Evolutionary conservation across 2,113 vertebrate genomes (phyloP).

Genomic region (Kobus ellipsiprymnus): DNA sequence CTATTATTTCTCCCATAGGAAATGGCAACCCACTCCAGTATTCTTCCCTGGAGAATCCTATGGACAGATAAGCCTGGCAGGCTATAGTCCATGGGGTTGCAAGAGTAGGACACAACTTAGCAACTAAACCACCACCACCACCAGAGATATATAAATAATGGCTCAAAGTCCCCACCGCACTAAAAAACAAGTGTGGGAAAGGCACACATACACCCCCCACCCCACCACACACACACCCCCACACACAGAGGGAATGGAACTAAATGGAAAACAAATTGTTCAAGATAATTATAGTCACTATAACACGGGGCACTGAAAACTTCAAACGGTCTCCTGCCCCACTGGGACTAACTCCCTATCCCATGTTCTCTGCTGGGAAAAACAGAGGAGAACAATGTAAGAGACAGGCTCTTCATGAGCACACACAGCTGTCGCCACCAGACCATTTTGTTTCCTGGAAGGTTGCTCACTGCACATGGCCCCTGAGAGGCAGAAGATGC

Average conservation of each 20-base stretch:
- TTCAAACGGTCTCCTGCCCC: background rate
- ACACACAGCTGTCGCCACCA: conserved; percentile 19
- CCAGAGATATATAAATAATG: background rate
- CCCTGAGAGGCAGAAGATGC: background rate
- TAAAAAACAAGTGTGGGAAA: background rate
- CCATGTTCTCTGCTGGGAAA: background rate
- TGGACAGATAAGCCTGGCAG: background rate
- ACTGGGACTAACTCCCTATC: background rate
- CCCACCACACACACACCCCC: background rate
- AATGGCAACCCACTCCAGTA: background rate
- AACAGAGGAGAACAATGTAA: background rate
- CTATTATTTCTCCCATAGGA: background rate
- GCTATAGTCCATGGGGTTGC: background rate
- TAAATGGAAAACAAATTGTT: conserved; percentile 10
- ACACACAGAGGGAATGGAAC: background rate
- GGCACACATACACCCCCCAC: background rate
- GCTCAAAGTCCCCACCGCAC: background rate
- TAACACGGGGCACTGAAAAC: background rate
- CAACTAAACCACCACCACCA: background rate
- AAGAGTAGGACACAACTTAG: background rate
- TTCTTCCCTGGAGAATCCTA: background rate
- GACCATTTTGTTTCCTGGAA: background rate
- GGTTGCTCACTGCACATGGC: background rate
- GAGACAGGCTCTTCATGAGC: background rate
- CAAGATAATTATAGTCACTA: background rate